These are phyloP conservation scores for Orchesella flavescens DNA, from an alignment of 2,888 invertebrate species.

Conservation along the genomic window DNA sequence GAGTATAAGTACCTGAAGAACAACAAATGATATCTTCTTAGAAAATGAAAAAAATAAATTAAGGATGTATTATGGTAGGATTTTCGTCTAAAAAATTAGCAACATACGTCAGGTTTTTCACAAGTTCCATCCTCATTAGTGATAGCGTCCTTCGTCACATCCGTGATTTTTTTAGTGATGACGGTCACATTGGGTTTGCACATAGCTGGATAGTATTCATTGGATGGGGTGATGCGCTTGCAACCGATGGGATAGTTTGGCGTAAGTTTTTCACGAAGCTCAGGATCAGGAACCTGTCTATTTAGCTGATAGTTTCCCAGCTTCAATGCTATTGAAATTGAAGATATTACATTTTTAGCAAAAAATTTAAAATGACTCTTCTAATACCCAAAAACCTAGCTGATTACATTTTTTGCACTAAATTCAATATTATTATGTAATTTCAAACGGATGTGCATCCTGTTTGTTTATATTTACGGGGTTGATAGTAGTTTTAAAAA, in stretches of 20 bases:
- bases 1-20: conserved; percentile 62
- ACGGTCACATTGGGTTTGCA: conserved; percentile 55
- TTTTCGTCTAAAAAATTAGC: too few relatives aligned
- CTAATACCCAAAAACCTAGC: too few relatives aligned
- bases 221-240: conserved; percentile 63
- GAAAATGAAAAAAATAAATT: background rate
- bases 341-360: too few relatives aligned
- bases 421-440: too few relatives aligned
- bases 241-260: conserved; percentile 68
- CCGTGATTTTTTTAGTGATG: conserved; percentile 42
- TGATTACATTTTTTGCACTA: too few relatives aligned
- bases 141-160: conserved; percentile 51
- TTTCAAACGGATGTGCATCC: too few relatives aligned
- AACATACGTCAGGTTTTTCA: conserved; percentile 55
- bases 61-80: background rate
- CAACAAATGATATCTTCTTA: background rate
- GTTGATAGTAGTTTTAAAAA: too few relatives aligned
- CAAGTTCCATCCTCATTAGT: conserved; percentile 60
- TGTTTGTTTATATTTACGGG: too few relatives aligned
- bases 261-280: conserved; percentile 44
- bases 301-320: conserved; percentile 21
- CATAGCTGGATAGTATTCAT: conserved; percentile 64
- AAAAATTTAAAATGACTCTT: too few relatives aligned
- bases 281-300: conserved; percentile 38
- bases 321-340: conserved; percentile 21